phyloP scores from a whole-genome alignment of 2,888 invertebrate species.

The Pachliopta kotzebuea region DNA sequence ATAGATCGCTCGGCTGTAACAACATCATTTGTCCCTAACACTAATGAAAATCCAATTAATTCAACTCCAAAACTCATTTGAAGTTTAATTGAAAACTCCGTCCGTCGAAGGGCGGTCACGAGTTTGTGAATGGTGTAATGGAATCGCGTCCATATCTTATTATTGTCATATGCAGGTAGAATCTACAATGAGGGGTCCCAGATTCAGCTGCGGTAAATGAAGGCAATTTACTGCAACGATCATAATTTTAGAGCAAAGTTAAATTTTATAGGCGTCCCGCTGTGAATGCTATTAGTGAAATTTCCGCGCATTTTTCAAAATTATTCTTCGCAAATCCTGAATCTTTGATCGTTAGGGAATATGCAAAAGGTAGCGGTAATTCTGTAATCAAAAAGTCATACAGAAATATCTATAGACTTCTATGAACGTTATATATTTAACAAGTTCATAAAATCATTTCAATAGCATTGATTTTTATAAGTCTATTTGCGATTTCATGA shows the following conservation, averaged over 20 bases:
- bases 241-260: constrained; percentile 48
- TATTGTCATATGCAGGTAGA: constrained; percentile 73
- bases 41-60: constrained; percentile 80
- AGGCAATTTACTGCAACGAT: constrained; percentile 48
- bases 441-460: not conserved
- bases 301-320: constrained; percentile 10
- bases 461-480: too few relatives aligned
- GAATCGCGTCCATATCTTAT: constrained; percentile 66
- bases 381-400: too few relatives aligned
- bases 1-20: constrained; percentile 70
- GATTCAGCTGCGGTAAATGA: constrained; percentile 65
- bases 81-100: constrained; percentile 79
- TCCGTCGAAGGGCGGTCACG: constrained; percentile 56
- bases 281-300: constrained; percentile 27
- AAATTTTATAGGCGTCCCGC: constrained; percentile 41
- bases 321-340: constrained; percentile 1
- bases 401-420: too few relatives aligned
- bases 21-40: constrained; percentile 76
- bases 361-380: not conserved
- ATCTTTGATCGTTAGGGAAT: constrained; percentile 2
- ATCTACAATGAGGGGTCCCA: constrained; percentile 62
- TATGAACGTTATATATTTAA: not conserved
- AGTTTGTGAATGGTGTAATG: constrained; percentile 72
- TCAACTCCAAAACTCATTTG: constrained; percentile 75
- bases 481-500: too few relatives aligned